phyloP scores from a whole-genome alignment of 2,113 vertebrate species.

The Pterophyllum scalare region DNA sequence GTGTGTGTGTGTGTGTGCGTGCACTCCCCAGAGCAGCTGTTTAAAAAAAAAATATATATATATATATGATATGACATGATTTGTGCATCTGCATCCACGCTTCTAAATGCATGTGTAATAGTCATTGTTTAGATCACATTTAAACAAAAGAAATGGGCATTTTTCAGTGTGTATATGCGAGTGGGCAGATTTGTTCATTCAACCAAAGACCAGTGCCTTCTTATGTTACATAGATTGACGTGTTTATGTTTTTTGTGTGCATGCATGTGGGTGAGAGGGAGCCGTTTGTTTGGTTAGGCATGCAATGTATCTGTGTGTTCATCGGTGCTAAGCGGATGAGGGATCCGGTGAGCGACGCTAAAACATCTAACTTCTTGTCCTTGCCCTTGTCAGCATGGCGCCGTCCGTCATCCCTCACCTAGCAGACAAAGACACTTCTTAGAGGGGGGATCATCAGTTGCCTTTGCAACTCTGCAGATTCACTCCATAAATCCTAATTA shows the following conservation, averaged over 20 bases:
- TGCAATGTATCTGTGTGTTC: slow-evolving; percentile 41
- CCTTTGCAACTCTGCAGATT: slow-evolving; percentile 98
- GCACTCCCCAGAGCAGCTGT: neutral
- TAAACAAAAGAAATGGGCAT: neutral
- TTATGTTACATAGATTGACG: slow-evolving; percentile 14
- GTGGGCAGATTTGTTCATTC: slow-evolving; percentile 5
- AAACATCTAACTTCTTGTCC: slow-evolving; percentile 83
- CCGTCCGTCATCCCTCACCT: slow-evolving; percentile 92
- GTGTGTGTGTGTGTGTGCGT: neutral
- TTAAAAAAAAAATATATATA: neutral
- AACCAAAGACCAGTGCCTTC: neutral
- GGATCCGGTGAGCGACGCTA: slow-evolving; percentile 78
- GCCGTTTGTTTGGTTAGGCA: slow-evolving; percentile 3
- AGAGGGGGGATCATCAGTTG: slow-evolving; percentile 92
- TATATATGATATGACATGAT: neutral
- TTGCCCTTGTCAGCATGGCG: slow-evolving; percentile 92
- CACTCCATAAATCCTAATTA: slow-evolving; percentile 99
- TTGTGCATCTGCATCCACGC: neutral
- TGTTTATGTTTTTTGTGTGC: slow-evolving; percentile 1
- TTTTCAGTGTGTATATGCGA: neutral
- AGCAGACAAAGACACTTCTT: slow-evolving; percentile 88
- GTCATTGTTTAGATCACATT: neutral
- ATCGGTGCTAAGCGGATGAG: slow-evolving; percentile 62
- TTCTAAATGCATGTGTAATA: neutral
- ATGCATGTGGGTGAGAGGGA: slow-evolving; percentile 1